These are phyloP conservation scores for Leuctra nigra DNA, from an alignment of 2,888 invertebrate genomes.

Conservation along the genomic window DNA sequence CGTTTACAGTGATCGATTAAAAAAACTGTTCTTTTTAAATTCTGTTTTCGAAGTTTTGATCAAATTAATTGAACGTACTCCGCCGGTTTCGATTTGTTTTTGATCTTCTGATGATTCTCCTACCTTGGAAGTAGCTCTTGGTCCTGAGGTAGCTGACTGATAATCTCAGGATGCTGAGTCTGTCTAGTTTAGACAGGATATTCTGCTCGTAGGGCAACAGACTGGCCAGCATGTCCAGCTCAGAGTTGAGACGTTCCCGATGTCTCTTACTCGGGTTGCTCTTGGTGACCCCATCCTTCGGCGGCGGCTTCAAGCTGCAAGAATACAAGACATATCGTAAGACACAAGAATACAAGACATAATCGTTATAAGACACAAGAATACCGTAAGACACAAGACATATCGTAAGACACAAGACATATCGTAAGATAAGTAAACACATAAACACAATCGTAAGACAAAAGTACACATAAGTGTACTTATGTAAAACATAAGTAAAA, in stretches of 20 bases:
- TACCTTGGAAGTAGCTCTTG: slow-evolving; percentile 99
- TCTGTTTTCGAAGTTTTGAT: too few species aligned
- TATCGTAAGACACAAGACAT: too few species aligned
- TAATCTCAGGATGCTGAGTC: slow-evolving; percentile 93
- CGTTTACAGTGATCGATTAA: too few species aligned
- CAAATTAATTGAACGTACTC: too few species aligned
- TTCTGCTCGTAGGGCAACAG: slow-evolving; percentile 95
- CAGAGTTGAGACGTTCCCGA: slow-evolving; percentile 94
- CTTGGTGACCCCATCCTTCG: slow-evolving; percentile 91
- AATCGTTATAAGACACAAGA: too few species aligned
- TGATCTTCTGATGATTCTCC: slow-evolving; percentile 36
- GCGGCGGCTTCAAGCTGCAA: slow-evolving; percentile 87
- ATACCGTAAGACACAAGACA: too few species aligned
- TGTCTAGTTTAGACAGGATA: slow-evolving; percentile 95
- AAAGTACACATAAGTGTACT: too few species aligned
- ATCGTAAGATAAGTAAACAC: too few species aligned
- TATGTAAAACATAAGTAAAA: too few species aligned
- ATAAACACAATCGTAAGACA: too few species aligned
- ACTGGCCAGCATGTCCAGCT: slow-evolving; percentile 93
- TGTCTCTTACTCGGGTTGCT: slow-evolving; percentile 98
- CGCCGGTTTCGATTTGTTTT: not conserved
- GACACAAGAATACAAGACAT: too few species aligned
- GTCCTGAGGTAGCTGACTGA: slow-evolving; percentile 98
- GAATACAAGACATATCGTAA: slow-evolving; percentile 33
- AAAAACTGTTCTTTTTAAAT: too few species aligned